These are phyloP conservation scores for Poeciliopsis presidionis DNA, from an alignment of 2,797 vertebrate species.

Conservation along the genomic window DNA sequence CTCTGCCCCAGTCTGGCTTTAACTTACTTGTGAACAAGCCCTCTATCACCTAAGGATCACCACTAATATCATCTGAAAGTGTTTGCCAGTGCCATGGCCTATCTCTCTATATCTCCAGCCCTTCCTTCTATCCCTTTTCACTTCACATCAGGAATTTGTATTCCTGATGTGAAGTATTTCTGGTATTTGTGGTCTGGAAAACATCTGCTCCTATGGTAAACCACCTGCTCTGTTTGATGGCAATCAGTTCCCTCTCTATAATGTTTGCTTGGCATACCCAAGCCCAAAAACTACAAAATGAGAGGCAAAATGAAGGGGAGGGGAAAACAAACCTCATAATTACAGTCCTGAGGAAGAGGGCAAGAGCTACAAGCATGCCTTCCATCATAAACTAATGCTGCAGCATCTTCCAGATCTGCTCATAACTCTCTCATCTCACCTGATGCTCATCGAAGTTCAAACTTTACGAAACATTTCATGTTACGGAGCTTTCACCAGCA, in stretches of 20 bases:
- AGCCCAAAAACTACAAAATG: too few relatives aligned
- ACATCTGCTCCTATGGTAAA: conserved; percentile 71
- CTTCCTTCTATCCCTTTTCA: not conserved
- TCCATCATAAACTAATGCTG: conserved; percentile 72
- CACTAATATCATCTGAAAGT: conserved; percentile 40
- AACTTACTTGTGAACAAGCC: conserved; percentile 2
- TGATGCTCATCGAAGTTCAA: conserved; percentile 37
- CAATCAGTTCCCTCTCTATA: conserved; percentile 57
- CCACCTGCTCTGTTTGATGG: conserved; percentile 70
- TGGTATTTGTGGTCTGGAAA: conserved; percentile 54
- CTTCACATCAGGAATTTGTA: conserved; percentile 47
- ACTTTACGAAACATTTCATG: conserved; percentile 33
- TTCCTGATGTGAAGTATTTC: too few relatives aligned
- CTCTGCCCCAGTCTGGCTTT: conserved; percentile 27
- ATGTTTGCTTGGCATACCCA: conserved; percentile 61
- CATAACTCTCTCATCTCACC: conserved; percentile 41
- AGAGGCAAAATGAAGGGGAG: conserved; percentile 43
- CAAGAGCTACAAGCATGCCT: conserved; percentile 54
- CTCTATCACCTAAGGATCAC: conserved; percentile 10
- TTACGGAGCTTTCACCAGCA: conserved; percentile 17
- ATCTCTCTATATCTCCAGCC: conserved; percentile 3
- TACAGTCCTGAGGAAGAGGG: conserved; percentile 56
- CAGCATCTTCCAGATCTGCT: conserved; percentile 39
- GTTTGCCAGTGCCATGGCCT: conserved; percentile 23
- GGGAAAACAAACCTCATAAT: conserved; percentile 64